Conservation (phyloP, 1,140 invertebrate species). For the Caligus rogercresseyi region DNA sequence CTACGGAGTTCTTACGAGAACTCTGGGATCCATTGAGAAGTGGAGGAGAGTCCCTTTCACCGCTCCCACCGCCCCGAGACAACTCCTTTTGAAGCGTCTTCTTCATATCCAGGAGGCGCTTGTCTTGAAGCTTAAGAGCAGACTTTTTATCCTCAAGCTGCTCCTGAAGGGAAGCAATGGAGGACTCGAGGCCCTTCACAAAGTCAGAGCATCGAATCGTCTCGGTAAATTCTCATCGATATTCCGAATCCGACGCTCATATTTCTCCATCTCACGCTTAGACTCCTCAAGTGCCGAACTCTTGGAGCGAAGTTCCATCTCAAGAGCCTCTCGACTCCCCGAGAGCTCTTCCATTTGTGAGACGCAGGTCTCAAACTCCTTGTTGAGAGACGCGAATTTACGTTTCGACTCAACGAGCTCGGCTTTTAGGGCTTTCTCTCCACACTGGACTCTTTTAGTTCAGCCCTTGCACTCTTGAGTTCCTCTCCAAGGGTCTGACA, state of each 20-base stretch:
- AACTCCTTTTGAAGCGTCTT: slow-evolving; percentile 74
- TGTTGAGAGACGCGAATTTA: neutral
- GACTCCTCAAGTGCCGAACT: neutral
- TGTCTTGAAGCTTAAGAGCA: slow-evolving; percentile 62
- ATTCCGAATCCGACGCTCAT: neutral
- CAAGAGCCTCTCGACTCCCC: neutral
- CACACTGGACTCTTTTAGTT: neutral
- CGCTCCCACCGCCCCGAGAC: neutral
- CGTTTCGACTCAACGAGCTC: neutral
- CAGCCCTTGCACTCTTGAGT: neutral
- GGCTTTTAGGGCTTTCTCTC: neutral
- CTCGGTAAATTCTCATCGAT: neutral
- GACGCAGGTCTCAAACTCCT: neutral
- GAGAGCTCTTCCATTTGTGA: neutral
- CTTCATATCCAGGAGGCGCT: slow-evolving; percentile 66
- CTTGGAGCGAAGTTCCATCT: neutral
- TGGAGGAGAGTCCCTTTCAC: neutral
- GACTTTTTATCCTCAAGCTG: neutral
- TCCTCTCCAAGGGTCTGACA: neutral
- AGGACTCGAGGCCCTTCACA: neutral
- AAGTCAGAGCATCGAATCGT: neutral
- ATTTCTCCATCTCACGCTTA: neutral
- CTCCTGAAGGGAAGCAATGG: neutral
- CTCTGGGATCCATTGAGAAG: neutral
- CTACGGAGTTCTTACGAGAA: slow-evolving; percentile 15